A percentile compares a stretch with the other conserved stretches of the same genome.
These are phyloP conservation scores for Enteromius paludinosus DNA, from an alignment of 2,797 vertebrate genomes.

Conservation along the genomic window DNA sequence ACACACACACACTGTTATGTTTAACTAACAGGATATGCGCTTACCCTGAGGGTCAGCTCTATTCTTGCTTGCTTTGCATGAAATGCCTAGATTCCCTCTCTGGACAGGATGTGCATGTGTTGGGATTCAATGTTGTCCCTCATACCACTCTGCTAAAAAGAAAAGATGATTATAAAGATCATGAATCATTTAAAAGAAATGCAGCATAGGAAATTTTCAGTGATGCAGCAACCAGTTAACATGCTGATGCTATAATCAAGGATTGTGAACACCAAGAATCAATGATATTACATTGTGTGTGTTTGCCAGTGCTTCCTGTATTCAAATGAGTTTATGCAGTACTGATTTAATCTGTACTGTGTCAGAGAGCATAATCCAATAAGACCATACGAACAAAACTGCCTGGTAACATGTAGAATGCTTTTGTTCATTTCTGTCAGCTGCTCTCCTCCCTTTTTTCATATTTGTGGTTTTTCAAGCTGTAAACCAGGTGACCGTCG, in stretches of 20 bases:
- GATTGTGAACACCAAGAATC: not conserved
- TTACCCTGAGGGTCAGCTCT: constrained; percentile 58
- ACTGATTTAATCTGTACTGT: constrained; percentile 44
- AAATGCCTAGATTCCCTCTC: constrained; percentile 32
- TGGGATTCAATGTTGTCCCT: not conserved
- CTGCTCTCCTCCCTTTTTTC: not conserved
- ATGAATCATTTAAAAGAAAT: not conserved
- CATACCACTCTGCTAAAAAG: not conserved
- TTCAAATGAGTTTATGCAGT: constrained; percentile 25
- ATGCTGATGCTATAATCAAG: not conserved
- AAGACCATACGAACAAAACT: constrained; percentile 29
- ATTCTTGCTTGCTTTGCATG: constrained; percentile 66
- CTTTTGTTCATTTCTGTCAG: not conserved
- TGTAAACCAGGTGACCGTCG: not conserved
- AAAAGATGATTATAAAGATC: not conserved
- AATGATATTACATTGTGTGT: not conserved
- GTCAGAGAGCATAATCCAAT: constrained; percentile 40
- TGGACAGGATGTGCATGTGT: constrained; percentile 60
- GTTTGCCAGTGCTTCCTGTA: constrained; percentile 20
- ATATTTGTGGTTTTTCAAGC: not conserved
- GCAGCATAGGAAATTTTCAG: not conserved
- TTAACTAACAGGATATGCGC: constrained; percentile 58
- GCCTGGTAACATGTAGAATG: not conserved
- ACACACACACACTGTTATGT: constrained; percentile 1
- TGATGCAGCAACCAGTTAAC: not conserved